Evolutionary conservation across 2,113 vertebrate species (phyloP).

Genomic region (Malurus alboscapulatus): DNA sequence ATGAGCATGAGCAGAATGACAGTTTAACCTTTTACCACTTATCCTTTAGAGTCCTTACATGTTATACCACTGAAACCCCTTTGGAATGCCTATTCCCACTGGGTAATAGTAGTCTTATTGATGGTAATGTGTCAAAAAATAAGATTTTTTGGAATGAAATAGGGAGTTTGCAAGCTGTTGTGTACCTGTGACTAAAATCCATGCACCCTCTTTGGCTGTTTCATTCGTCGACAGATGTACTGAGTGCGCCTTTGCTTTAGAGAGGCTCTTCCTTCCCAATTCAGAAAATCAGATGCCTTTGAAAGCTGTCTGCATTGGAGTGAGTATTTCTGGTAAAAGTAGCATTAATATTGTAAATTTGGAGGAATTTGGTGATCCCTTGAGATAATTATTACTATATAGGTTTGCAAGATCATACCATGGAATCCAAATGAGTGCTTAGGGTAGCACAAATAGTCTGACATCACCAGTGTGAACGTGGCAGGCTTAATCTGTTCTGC

Average conservation of each 20-base stretch:
- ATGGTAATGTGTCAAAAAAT: not conserved
- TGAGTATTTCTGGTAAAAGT: not conserved
- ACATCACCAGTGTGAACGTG: fast-evolving
- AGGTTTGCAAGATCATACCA: not conserved
- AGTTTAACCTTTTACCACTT: not conserved
- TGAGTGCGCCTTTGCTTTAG: not conserved
- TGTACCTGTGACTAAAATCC: not conserved
- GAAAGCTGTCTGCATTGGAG: not conserved
- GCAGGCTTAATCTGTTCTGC: not conserved
- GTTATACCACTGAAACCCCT: not conserved
- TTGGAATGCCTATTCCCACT: not conserved
- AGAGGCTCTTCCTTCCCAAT: not conserved
- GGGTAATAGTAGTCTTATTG: not conserved
- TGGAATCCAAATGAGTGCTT: not conserved
- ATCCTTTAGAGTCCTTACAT: not conserved
- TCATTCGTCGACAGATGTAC: fast-evolving
- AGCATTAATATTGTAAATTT: not conserved
- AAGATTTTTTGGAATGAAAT: not conserved
- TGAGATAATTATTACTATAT: not conserved
- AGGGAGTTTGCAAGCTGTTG: not conserved
- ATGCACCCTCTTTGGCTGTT: not conserved
- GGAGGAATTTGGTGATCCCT: not conserved
- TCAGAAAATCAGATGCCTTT: not conserved
- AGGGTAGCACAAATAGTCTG: not conserved
- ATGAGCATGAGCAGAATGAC: not conserved